Evolutionary conservation across 2,888 invertebrate genomes (phyloP).

Genomic region (Diloba caeruleocephala): DNA sequence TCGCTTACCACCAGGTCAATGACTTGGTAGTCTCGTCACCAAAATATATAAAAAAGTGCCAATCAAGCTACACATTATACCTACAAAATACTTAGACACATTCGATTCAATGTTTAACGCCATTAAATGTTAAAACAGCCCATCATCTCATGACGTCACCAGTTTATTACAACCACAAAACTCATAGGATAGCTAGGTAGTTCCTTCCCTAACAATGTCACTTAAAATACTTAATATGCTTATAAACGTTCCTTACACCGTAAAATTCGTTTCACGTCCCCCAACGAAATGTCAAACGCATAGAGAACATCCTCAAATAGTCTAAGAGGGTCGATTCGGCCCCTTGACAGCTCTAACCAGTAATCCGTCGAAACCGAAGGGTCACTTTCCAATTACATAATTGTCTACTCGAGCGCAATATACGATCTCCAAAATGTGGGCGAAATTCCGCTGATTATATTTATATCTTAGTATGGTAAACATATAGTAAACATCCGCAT

Average conservation of each 20-base stretch:
- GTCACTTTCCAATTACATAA: conserved; percentile 73
- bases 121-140: conserved; percentile 18
- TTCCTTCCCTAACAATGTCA: conserved; percentile 54
- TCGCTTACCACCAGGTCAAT: too few species aligned
- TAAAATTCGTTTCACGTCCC: conserved; percentile 77
- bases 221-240: conserved; percentile 69
- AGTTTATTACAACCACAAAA: conserved; percentile 52
- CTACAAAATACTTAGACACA: conserved; percentile 5
- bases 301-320: conserved; percentile 55
- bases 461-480: too few species aligned
- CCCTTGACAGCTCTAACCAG: conserved; percentile 81
- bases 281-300: conserved; percentile 72
- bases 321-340: conserved; percentile 63
- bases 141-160: conserved; percentile 36
- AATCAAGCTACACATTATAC: too few species aligned
- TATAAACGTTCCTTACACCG: conserved; percentile 69
- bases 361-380: conserved; percentile 81
- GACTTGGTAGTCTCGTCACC: too few species aligned
- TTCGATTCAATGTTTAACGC: conserved; percentile 26
- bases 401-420: conserved; percentile 70
- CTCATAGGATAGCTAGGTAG: conserved; percentile 41
- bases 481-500: too few species aligned
- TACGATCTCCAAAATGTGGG: conserved; percentile 64
- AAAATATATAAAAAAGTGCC: too few species aligned
- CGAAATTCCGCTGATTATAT: conserved; percentile 43